These are phyloP conservation scores for Mya arenaria DNA, from an alignment of 1,140 invertebrate genomes.

Conservation along the genomic window DNA sequence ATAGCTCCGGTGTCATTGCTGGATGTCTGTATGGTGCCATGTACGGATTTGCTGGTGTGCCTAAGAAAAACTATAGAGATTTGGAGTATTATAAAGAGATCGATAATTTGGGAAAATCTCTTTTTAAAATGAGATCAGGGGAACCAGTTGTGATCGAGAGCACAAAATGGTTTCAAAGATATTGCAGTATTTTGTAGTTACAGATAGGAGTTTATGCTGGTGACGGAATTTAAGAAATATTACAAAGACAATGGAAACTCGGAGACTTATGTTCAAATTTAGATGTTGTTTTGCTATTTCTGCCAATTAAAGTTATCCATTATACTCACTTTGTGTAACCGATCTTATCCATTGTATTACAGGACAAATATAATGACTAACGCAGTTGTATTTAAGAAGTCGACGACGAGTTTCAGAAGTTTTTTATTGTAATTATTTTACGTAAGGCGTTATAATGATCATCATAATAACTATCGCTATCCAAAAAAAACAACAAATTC, in stretches of 20 bases:
- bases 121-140: too few relatives aligned
- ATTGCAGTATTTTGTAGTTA: background rate
- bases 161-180: background rate
- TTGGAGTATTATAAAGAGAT: background rate
- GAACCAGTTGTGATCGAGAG: background rate
- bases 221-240: background rate
- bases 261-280: background rate
- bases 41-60: slow-evolving; percentile 5
- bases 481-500: too few relatives aligned
- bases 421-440: too few relatives aligned
- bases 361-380: too few relatives aligned
- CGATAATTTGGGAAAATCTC: background rate
- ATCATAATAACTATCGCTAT: too few relatives aligned
- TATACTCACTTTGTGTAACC: too few relatives aligned
- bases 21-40: background rate
- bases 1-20: slow-evolving; percentile 4
- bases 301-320: too few relatives aligned
- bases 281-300: background rate
- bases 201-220: background rate
- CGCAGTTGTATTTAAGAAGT: too few relatives aligned
- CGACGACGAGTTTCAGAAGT: too few relatives aligned
- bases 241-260: background rate
- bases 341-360: too few relatives aligned
- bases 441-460: too few relatives aligned
- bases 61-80: background rate